Base-by-base conservation (phyloP, 53 echinoderm and acorn worm genomes). In the Apostichopus leukothele region DNA sequence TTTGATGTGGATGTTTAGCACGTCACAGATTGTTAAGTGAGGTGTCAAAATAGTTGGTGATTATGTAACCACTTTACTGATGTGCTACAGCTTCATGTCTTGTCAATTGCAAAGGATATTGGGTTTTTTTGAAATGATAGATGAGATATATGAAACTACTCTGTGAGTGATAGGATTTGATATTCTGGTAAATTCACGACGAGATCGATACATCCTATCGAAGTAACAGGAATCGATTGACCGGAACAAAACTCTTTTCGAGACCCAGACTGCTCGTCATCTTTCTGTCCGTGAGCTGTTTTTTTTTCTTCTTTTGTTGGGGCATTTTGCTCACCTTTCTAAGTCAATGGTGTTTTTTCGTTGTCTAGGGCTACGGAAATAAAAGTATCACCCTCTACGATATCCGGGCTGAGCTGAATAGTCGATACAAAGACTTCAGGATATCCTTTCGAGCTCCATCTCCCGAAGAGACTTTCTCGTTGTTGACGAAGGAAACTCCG, bases 321-420 rank as follows among this genome's bases (percentile, higher is more conserved):
- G 11, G 63, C 6, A 16, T 13, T 7, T 63, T 16, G 11, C 16
- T 63, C 63, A 63, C 16, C 16, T 63, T 7, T 63, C 9, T 7
- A 11, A 63, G 11, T 63, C 63, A 11, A 18, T 25, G 4, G 6
- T 23, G 14, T 59, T 14, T 83, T 27, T 76, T 67, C 83, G 16
- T 83, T 23, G 39, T 66, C 10, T 89, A 97, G 98, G 95, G 95
- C 53, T 98, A 98, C 83, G 98, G 98, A 54, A 98, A 98, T 76
- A 95, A 96, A 73, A 92, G 98, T 61, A 98, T 98, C 53, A 98
- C 98, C 4, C 87, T 98, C 86, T 98, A 98, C 55, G 98, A 98
- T 86, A 98, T 98, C 90, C 90, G 98, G 5, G 98, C 98, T 8
- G 98, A 98, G 83, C 88, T 98, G 89, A 98, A 98, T 89, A 95